phyloP scores from a whole-genome alignment of 1,140 invertebrate genomes.

The Megalopta genalis region DNA sequence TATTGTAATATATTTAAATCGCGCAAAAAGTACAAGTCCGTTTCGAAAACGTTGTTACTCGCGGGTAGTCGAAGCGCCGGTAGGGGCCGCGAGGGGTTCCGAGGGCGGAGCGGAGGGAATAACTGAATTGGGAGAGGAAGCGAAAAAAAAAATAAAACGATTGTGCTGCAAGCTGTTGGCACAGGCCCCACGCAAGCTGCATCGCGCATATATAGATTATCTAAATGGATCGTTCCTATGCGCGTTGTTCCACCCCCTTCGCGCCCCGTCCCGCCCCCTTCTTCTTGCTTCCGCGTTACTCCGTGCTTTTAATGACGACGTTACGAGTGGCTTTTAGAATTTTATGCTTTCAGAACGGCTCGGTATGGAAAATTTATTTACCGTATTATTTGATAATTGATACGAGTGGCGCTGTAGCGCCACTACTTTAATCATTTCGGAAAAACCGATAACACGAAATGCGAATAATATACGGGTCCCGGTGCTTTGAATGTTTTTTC shows the following conservation, averaged over 20 bases:
- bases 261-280: background rate
- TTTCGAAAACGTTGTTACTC: constrained; percentile 24
- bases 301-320: constrained; percentile 40
- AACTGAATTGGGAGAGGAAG: background rate
- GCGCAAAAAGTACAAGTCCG: background rate
- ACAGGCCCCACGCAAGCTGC: constrained; percentile 16
- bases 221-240: constrained; percentile 44
- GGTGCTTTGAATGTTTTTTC: too few relatives aligned
- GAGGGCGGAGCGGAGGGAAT: background rate
- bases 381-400: background rate
- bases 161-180: constrained; percentile 45
- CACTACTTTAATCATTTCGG: too few relatives aligned
- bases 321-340: constrained; percentile 9
- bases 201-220: constrained; percentile 41
- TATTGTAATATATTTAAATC: constrained; percentile 26
- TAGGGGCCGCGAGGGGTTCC: too few relatives aligned
- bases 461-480: too few relatives aligned
- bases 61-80: too few relatives aligned
- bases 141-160: constrained; percentile 3
- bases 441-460: too few relatives aligned
- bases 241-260: background rate
- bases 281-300: constrained; percentile 22
- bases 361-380: constrained; percentile 4
- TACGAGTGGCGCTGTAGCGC: background rate
- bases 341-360: constrained; percentile 7